phyloP scores from a whole-genome alignment of 23 tunicate genomes.

The Corella eumyota region DNA sequence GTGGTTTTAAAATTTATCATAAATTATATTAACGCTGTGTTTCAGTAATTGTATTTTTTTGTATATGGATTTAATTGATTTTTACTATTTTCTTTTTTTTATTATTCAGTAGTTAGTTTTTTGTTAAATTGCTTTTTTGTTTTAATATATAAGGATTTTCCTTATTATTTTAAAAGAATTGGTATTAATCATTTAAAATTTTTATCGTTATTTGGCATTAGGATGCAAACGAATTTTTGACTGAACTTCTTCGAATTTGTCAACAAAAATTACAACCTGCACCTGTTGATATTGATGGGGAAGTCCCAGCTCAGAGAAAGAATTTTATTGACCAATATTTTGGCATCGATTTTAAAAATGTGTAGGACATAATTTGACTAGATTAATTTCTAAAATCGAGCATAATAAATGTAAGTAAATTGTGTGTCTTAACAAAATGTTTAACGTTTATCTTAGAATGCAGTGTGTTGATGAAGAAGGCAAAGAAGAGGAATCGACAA shows the following conservation, averaged over 20 bases:
- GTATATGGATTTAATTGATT: too few relatives aligned
- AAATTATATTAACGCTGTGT: too few relatives aligned
- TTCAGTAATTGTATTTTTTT: too few relatives aligned
- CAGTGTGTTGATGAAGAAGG: slow-evolving; percentile 87
- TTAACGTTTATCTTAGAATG: slow-evolving; percentile 22
- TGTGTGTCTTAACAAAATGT: too few relatives aligned
- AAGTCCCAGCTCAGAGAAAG: background rate
- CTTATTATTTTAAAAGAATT: too few relatives aligned
- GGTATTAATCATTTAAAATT: background rate
- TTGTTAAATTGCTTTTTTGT: too few relatives aligned
- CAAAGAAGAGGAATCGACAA: slow-evolving; percentile 49
- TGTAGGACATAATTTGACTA: slow-evolving; percentile 10
- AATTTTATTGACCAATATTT: slow-evolving; percentile 79
- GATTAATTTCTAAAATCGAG: background rate
- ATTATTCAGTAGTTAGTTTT: too few relatives aligned
- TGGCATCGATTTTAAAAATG: slow-evolving; percentile 56
- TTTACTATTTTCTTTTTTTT: too few relatives aligned
- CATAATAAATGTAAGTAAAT: too few relatives aligned
- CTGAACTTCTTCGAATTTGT: slow-evolving; percentile 79
- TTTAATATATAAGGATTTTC: too few relatives aligned
- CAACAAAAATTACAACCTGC: slow-evolving; percentile 38
- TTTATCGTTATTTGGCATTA: background rate
- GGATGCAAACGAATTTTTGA: slow-evolving; percentile 95
- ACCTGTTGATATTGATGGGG: background rate
- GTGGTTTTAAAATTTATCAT: background rate